A percentile compares a stretch with the other conserved stretches of the same genome.
Conservation (phyloP, 2,888 invertebrate species). For the Spisula solida region DNA sequence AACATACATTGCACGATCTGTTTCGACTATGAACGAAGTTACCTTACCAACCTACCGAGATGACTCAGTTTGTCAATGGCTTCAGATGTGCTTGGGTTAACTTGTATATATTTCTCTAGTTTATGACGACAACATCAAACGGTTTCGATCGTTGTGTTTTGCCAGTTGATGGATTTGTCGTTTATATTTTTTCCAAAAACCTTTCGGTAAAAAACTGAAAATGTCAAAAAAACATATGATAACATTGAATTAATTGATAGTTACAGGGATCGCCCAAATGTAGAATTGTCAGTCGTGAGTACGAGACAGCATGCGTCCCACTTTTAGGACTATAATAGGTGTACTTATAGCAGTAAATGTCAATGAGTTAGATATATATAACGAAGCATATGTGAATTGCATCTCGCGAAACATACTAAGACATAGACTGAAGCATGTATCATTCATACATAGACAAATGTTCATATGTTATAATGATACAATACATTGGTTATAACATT, state of each 20-base stretch:
- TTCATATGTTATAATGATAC: background rate
- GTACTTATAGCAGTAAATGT: constrained; percentile 1
- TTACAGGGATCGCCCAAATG: background rate
- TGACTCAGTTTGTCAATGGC: constrained; percentile 42
- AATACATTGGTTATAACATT: background rate
- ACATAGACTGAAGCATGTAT: background rate
- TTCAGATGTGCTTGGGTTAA: constrained; percentile 2
- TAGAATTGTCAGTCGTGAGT: background rate
- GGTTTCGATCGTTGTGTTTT: background rate
- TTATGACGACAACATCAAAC: constrained; percentile 13
- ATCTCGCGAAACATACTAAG: background rate
- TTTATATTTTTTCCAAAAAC: background rate
- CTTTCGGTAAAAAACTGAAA: constrained; percentile 13
- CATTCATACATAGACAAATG: background rate
- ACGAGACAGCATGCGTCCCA: background rate
- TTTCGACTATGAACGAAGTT: constrained; percentile 23
- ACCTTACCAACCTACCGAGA: background rate
- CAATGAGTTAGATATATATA: background rate
- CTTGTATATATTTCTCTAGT: background rate
- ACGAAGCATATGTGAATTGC: background rate
- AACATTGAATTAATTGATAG: background rate
- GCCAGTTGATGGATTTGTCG: constrained; percentile 17
- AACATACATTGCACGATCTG: constrained; percentile 3
- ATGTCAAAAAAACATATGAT: background rate
- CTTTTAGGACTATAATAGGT: background rate